Evolutionary conservation across 2,888 invertebrate genomes (phyloP).

Genomic region (Tetramorium bicarinatum): DNA sequence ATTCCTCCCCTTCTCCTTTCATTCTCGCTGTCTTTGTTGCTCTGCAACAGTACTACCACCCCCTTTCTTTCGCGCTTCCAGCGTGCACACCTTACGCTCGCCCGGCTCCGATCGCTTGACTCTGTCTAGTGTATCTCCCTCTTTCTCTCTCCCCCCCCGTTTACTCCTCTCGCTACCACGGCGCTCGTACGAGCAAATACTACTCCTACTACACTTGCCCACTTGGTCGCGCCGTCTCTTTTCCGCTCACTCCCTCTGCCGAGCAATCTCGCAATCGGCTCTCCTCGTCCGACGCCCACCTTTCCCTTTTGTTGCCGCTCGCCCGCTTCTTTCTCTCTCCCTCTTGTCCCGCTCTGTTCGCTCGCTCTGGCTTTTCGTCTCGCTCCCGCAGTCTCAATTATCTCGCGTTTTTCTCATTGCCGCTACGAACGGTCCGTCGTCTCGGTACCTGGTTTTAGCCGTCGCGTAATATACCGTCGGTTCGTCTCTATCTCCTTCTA

Average conservation of each 20-base stretch:
- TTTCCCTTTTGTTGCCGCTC: slow-evolving; percentile 1
- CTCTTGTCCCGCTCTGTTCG: not conserved
- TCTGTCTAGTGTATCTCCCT: slow-evolving; percentile 30
- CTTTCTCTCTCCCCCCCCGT: slow-evolving; percentile 10
- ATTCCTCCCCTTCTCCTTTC: slow-evolving; percentile 21
- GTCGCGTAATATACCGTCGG: not conserved
- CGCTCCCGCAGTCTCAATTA: slow-evolving; percentile 31
- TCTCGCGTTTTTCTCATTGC: slow-evolving; percentile 31
- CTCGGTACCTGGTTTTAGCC: slow-evolving; percentile 16
- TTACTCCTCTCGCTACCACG: slow-evolving; percentile 1
- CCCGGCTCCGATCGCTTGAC: slow-evolving; percentile 21
- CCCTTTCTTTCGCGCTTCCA: not conserved
- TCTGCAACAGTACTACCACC: slow-evolving; percentile 10
- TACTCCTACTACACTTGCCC: slow-evolving; percentile 36
- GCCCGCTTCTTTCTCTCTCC: slow-evolving; percentile 28
- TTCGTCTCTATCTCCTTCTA: slow-evolving; percentile 4
- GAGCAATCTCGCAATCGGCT: not conserved
- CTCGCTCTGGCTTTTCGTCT: slow-evolving; percentile 30
- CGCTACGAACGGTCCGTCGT: slow-evolving; percentile 11
- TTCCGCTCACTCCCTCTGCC: slow-evolving; percentile 5
- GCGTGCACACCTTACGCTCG: slow-evolving; percentile 5
- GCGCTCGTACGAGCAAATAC: slow-evolving; percentile 20
- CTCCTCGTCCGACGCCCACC: slow-evolving; percentile 5
- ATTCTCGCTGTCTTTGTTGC: not conserved
- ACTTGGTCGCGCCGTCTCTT: slow-evolving; percentile 7